Evolutionary conservation across 2,888 invertebrate species (phyloP), one percentile per base, ranked within the genome.

Genomic region (Girardia tigrina): DNA sequence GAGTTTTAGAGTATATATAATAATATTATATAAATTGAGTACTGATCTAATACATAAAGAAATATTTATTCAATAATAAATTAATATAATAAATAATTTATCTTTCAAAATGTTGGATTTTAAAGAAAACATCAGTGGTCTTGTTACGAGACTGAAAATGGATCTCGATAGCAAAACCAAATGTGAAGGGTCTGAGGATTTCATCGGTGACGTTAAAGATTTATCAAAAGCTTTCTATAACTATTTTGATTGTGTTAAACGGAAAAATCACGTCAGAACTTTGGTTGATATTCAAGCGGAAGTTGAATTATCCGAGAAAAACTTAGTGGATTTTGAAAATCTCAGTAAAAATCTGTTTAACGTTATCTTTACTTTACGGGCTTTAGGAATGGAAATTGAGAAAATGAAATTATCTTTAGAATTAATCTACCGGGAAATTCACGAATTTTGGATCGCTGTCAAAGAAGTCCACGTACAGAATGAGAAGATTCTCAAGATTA

Each of bases 271-370:
- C 23, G n/a, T 23, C 2, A n/a, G n/a, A 6, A 56, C n/a, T 4
- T 56, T 56, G n/a, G 56, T 56, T 56, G 56, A 56, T n/a, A 56
- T 56, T 56, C 56, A 56, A 56, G 56, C 56, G 4, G 56, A 56
- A 56, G 4, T 56, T 16, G 56, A 56, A 56, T n/a, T 56, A 16
- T 56, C 56, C 8, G 56, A 56, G 23, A 56, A 56, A 56, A 56
- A 56, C 23, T n/a, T 56, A 12, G 20, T 20, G 4, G 56, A 56
- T 56, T 56, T 56, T 56, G 56, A 56, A 56, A 56, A 56, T 56
- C 4, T 56, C 8, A 56, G 56, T 56, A 56, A 56, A 56, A 56
- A 56, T 16, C n/a, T 56, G 23, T 56, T 56, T 56, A 56, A 56
- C 23, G n/a, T 56, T 20, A 56, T 56, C 23, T 56, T 56, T n/a